phyloP scores from a whole-genome alignment of 1,140 invertebrate species.

The Scaptomyza hsui region DNA sequence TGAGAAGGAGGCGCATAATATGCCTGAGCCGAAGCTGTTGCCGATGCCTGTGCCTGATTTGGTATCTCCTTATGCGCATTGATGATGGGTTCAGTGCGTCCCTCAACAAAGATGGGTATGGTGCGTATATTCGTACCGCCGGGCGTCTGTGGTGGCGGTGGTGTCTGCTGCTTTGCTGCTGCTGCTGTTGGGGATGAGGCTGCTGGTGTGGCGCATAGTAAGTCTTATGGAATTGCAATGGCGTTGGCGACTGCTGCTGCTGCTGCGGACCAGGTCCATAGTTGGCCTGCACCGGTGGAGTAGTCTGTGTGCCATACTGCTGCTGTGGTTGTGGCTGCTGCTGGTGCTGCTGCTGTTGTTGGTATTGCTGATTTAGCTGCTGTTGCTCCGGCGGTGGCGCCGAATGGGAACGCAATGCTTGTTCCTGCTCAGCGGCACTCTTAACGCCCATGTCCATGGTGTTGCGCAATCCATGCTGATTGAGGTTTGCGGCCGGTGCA shows the following conservation, averaged over 20 bases:
- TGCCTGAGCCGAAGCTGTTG: constrained; percentile 58
- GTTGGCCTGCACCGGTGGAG: constrained; percentile 55
- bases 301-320: constrained; percentile 76
- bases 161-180: constrained; percentile 78
- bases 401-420: constrained; percentile 86
- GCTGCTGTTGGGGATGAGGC: constrained; percentile 75
- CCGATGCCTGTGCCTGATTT: constrained; percentile 84
- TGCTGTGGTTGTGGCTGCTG: constrained; percentile 44
- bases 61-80: constrained; percentile 85
- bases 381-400: constrained; percentile 78
- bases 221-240: constrained; percentile 59
- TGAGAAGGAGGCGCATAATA: constrained; percentile 82
- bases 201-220: constrained; percentile 74
- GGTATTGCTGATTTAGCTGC: constrained; percentile 85
- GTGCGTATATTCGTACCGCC: constrained; percentile 87
- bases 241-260: constrained; percentile 50
- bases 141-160: constrained; percentile 73
- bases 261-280: constrained; percentile 18
- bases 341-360: constrained; percentile 73
- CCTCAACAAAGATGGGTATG: constrained; percentile 95
- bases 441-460: constrained; percentile 91
- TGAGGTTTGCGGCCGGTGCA: constrained; percentile 83
- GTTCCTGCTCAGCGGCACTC: constrained; percentile 85
- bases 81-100: constrained; percentile 90
- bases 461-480: constrained; percentile 89